These are phyloP conservation scores for Hypsibius dujardini DNA, from an alignment of 1,140 invertebrate genomes.

Conservation along the genomic window DNA sequence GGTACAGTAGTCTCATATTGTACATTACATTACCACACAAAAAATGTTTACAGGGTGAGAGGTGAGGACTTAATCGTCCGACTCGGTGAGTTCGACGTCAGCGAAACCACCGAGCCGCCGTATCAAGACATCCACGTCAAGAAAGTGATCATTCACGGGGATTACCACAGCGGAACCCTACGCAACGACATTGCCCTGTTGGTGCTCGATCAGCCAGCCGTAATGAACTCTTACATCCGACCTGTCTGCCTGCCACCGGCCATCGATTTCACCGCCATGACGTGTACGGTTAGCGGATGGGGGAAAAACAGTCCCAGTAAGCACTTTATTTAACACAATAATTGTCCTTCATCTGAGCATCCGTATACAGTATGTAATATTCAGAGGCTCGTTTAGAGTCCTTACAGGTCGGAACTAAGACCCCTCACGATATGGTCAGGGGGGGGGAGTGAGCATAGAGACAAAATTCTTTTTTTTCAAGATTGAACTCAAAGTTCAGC, in stretches of 20 bases:
- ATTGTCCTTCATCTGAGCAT: too few species aligned
- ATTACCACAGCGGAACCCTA: conserved; percentile 50
- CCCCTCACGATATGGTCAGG: too few species aligned
- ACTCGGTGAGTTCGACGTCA: background rate
- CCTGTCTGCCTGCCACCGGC: conserved; percentile 53
- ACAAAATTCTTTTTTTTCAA: too few species aligned
- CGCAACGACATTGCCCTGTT: conserved; percentile 60
- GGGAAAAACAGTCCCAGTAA: conserved; percentile 52
- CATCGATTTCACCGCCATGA: conserved; percentile 44
- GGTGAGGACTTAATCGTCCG: conserved; percentile 9
- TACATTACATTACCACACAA: background rate
- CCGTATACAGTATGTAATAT: too few species aligned
- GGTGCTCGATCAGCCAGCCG: conserved; percentile 43
- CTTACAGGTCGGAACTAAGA: too few species aligned
- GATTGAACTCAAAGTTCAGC: too few species aligned
- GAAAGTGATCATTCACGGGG: conserved; percentile 46
- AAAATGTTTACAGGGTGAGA: conserved; percentile 7
- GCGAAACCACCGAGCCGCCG: conserved; percentile 3
- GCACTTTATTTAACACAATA: too few species aligned
- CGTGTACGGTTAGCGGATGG: conserved; percentile 83
- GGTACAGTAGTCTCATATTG: too few species aligned
- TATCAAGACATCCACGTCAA: conserved; percentile 25
- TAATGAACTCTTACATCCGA: conserved; percentile 46
- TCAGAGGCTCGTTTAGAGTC: too few species aligned
- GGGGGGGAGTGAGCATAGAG: too few species aligned